Evolutionary conservation across 2,797 vertebrate species (phyloP).

Genomic region (Sebastiscus albofasciatus): DNA sequence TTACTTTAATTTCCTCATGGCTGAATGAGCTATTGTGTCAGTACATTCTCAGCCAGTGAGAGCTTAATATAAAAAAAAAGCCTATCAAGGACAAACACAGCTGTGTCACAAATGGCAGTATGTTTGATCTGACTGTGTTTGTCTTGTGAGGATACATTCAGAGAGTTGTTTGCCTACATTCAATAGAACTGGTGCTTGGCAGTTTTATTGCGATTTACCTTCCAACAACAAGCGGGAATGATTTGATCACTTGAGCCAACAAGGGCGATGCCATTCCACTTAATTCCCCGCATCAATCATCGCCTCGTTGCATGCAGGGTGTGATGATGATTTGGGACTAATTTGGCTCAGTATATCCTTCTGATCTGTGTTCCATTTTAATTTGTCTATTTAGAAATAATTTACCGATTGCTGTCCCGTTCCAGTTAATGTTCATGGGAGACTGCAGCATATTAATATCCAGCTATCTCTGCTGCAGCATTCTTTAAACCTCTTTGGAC

Average conservation of each 20-base stretch:
- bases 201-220: background rate
- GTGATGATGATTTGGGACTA: constrained; percentile 36
- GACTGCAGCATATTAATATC: background rate
- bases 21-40: constrained; percentile 35
- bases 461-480: background rate
- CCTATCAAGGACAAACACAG: constrained; percentile 47
- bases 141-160: background rate
- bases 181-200: background rate
- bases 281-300: constrained; percentile 52
- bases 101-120: constrained; percentile 9
- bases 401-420: constrained; percentile 18
- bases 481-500: background rate
- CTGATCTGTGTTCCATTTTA: constrained; percentile 35
- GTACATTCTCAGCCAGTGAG: background rate
- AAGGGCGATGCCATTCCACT: constrained; percentile 22
- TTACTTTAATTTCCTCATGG: constrained; percentile 46
- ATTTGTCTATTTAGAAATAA: constrained; percentile 39
- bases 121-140: constrained; percentile 21
- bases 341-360: constrained; percentile 40
- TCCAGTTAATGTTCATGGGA: constrained; percentile 29
- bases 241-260: constrained; percentile 33
- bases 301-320: constrained; percentile 6
- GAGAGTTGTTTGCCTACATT: constrained; percentile 27
- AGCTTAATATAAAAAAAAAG: background rate
- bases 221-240: constrained; percentile 25